phyloP scores from a whole-genome alignment of 2,797 vertebrate genomes.

The Harpagifer antarcticus region DNA sequence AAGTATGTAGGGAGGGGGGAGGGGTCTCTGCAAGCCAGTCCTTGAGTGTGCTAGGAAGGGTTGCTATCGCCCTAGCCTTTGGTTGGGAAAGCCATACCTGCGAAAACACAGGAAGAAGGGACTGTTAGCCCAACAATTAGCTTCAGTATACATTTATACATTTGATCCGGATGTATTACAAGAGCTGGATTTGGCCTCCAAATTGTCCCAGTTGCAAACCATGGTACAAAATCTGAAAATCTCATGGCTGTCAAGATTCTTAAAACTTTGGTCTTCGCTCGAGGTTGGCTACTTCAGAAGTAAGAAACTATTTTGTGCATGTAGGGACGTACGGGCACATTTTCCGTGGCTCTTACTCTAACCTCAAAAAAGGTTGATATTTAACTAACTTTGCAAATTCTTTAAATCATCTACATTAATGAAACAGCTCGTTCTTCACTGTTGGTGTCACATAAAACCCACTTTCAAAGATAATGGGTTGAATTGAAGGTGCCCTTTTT shows the following conservation, averaged over 20 bases:
- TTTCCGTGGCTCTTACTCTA: no score
- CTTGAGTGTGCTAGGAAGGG: conserved; percentile 76
- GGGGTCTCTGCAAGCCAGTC: conserved; percentile 80
- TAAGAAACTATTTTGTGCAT: no score
- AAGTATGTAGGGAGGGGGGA: conserved; percentile 47
- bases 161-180: conserved; percentile 67
- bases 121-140: conserved; percentile 81
- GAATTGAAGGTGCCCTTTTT: no score
- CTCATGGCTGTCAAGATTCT: accelerated
- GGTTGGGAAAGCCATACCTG: conserved; percentile 99
- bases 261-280: not conserved
- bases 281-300: not conserved
- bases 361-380: no score
- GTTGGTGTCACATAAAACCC: no score
- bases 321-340: no score
- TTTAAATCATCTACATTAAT: no score
- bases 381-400: no score
- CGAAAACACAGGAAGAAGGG: conserved; percentile 95
- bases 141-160: conserved; percentile 43
- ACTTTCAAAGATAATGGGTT: no score
- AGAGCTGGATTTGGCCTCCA: conserved; percentile 70
- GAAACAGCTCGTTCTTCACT: no score
- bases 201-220: not conserved
- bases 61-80: conserved; percentile 92
- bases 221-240: not conserved